Evolutionary conservation across 2,797 vertebrate species (phyloP).

Genomic region (Podarcis siculus): DNA sequence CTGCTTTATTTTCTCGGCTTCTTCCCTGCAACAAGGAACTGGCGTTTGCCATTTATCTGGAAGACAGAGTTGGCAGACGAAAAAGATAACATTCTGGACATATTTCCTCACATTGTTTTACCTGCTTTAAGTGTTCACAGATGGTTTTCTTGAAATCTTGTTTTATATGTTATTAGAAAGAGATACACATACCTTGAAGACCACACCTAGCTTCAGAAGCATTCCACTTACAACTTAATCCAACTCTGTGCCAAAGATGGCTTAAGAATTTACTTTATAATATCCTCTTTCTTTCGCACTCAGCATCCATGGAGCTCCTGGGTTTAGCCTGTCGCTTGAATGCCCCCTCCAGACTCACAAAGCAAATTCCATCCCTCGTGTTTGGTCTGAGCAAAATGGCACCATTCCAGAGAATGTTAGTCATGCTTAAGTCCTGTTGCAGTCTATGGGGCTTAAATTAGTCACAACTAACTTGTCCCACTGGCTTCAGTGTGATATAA

Average conservation of each 20-base stretch:
- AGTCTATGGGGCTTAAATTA: neutral
- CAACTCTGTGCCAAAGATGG: constrained; percentile 18
- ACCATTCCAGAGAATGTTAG: constrained; percentile 15
- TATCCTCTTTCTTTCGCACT: constrained; percentile 24
- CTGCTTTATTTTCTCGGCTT: constrained; percentile 12
- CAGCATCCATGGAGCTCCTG: constrained; percentile 3
- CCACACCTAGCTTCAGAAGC: constrained; percentile 18
- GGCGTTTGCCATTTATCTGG: constrained; percentile 26
- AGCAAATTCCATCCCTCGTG: neutral
- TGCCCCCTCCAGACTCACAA: neutral
- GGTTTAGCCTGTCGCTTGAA: constrained; percentile 9
- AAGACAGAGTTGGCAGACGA: constrained; percentile 35
- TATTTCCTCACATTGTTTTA: constrained; percentile 59
- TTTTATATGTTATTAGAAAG: constrained; percentile 42
- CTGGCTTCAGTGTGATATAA: neutral
- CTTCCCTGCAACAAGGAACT: constrained; percentile 11
- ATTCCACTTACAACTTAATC: constrained; percentile 29
- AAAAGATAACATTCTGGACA: constrained; percentile 53
- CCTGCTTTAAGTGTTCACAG: constrained; percentile 40
- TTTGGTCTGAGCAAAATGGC: constrained; percentile 18
- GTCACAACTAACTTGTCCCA: neutral
- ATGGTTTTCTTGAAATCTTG: constrained; percentile 24
- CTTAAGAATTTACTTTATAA: constrained; percentile 26
- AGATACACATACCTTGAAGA: constrained; percentile 20
- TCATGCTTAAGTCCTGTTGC: neutral